These are phyloP conservation scores for Ornithoptera priamus DNA, from an alignment of 2,888 invertebrate genomes.

Conservation along the genomic window DNA sequence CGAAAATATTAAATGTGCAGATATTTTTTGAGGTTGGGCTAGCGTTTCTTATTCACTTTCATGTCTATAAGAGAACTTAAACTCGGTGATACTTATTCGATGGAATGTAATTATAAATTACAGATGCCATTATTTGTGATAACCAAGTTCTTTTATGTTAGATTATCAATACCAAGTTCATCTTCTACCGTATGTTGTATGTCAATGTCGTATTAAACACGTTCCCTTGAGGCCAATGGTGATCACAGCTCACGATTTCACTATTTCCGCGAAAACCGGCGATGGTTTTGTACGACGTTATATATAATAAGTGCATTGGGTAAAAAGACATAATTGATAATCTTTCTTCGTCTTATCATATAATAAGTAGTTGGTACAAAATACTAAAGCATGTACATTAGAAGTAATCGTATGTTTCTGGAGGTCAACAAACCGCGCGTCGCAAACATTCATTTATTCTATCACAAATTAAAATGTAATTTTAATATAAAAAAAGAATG, in stretches of 20 bases:
- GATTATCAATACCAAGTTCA: background rate
- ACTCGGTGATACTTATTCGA: too few species aligned
- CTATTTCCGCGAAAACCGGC: slow-evolving; percentile 17
- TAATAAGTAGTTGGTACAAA: background rate
- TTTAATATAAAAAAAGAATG: slow-evolving; percentile 26
- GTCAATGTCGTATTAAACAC: slow-evolving; percentile 25
- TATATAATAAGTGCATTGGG: slow-evolving; percentile 8
- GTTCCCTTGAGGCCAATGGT: slow-evolving; percentile 20
- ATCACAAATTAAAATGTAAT: slow-evolving; percentile 11
- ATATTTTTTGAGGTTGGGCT: background rate
- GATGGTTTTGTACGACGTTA: slow-evolving; percentile 8
- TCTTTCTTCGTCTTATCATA: background rate
- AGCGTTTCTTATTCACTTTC: background rate
- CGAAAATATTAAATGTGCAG: background rate
- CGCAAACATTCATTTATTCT: slow-evolving; percentile 2
- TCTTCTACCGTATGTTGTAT: slow-evolving; percentile 5
- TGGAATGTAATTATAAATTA: too few species aligned
- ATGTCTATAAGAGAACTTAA: too few species aligned
- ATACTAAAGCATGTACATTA: background rate
- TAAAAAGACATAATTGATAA: slow-evolving; percentile 3
- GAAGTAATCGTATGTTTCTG: too few species aligned
- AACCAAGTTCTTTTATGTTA: too few species aligned
- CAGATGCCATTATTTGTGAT: too few species aligned
- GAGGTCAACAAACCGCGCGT: too few species aligned
- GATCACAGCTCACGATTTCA: slow-evolving; percentile 21